These are phyloP conservation scores for Cistogaster globosa DNA, from an alignment of 2,888 invertebrate species.

Conservation along the genomic window DNA sequence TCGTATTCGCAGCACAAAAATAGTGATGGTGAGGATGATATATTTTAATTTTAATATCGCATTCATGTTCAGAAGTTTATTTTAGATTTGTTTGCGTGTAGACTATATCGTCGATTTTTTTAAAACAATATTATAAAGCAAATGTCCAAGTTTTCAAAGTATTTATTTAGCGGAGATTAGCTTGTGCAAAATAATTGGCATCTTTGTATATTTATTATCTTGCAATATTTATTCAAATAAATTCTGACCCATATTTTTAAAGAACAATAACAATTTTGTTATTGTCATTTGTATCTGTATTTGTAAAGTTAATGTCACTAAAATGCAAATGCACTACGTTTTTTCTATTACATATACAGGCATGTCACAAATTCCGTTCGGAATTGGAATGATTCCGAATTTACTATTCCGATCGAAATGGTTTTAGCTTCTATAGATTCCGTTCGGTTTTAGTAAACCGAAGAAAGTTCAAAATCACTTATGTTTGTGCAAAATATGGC, in stretches of 20 bases:
- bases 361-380: too few species aligned
- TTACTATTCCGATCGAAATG: too few species aligned
- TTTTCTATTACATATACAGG: too few species aligned
- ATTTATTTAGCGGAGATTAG: slow-evolving; percentile 37
- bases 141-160: slow-evolving; percentile 6
- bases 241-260: slow-evolving; percentile 45
- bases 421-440: too few species aligned
- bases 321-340: not conserved
- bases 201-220: not conserved
- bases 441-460: too few species aligned
- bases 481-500: too few species aligned
- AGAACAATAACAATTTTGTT: too few species aligned
- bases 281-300: too few species aligned
- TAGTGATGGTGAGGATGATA: not conserved
- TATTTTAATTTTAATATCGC: not conserved
- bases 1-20: not conserved
- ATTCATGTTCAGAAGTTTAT: not conserved
- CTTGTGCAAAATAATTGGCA: not conserved
- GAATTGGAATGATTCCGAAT: too few species aligned
- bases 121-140: not conserved
- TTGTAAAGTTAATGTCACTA: too few species aligned
- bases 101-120: too few species aligned
- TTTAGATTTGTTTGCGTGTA: not conserved
- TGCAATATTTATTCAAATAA: slow-evolving; percentile 19
- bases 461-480: too few species aligned